A percentile compares a stretch with the other conserved stretches of the same genome.
Evolutionary conservation across 2,797 vertebrate species (phyloP).

Genomic region (Apogon talboti): DNA sequence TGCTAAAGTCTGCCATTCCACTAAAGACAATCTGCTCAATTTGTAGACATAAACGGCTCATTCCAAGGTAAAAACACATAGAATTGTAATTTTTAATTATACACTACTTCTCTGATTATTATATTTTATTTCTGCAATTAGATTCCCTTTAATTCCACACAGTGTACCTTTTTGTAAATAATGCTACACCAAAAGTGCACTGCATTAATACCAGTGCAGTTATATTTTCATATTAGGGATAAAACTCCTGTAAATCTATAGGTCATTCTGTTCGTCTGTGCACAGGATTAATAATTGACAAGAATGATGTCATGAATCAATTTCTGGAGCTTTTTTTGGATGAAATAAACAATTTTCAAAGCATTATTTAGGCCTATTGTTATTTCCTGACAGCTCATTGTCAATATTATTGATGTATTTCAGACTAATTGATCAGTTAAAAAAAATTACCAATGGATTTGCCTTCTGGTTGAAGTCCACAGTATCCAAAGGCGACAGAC

Average conservation of each 20-base stretch:
- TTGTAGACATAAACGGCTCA: no score
- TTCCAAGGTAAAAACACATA: no score
- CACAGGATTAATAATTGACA: neutral
- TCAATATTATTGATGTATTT: neutral
- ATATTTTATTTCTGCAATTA: no score
- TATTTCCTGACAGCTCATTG: neutral
- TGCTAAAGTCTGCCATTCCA: no score
- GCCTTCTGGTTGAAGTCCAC: no score
- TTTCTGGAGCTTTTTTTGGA: neutral
- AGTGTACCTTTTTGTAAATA: no score
- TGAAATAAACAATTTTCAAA: neutral
- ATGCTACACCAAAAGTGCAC: no score
- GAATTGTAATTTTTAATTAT: no score
- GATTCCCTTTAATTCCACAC: no score
- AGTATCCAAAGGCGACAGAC: slow-evolving; percentile 8
- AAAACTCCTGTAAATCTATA: neutral
- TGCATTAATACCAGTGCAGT: neutral
- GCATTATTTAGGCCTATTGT: neutral
- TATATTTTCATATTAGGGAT: neutral
- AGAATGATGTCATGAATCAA: neutral
- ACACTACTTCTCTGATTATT: no score
- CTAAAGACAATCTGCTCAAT: no score
- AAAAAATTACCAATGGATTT: neutral
- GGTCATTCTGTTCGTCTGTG: neutral
- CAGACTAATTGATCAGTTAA: neutral